Evolutionary conservation across 2,113 vertebrate species (phyloP), one percentile per base, ranked within the genome.

Genomic region (Xiphophorus hellerii): DNA sequence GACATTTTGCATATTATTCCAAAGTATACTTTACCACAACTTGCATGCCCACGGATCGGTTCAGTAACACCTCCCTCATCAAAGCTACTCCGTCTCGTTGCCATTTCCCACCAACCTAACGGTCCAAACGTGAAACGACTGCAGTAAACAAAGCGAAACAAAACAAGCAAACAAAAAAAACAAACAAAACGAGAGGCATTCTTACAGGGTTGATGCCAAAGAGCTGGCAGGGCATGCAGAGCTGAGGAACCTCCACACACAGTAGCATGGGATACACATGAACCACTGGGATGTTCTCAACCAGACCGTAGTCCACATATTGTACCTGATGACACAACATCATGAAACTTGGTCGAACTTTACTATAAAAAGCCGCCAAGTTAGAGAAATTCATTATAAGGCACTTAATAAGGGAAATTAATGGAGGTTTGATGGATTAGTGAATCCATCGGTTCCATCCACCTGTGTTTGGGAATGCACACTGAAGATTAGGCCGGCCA

Each of bases 191-290:
- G 11, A 27, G 12, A 5, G 12, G 60, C 25, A 1, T 27, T n/a
- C 90, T 89, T 84, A 99, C 98, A 67, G 97, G 96, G 60, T 87
- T 67, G 9, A 94, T 90, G 76, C 93, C 91, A 86, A 93, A 88
- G 60, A 99, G 95, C 75, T 96, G 92, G 88, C 96, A 98, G 0
- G 96, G 95, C 54, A 98, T 88, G 83, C 95, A 97, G 72, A 98
- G 96, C 5, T 96, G 95, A 73, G 97, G 95, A 76, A 93, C 91
- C 37, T 92, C 89, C 1, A 94, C 92, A 90, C 95, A 97, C 11
- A 96, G 89, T 15, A 96, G 92, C 73, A 88, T 89, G 25, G 98
- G 97, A 66, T 96, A 96, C 51, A 97, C 93, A 62, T 98, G 96
- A 78, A 96, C 97, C 54, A 94, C 94, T 10, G 95, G 96, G 87